Conservation (phyloP, 2,113 vertebrate species). For the Castor canadensis region DNA sequence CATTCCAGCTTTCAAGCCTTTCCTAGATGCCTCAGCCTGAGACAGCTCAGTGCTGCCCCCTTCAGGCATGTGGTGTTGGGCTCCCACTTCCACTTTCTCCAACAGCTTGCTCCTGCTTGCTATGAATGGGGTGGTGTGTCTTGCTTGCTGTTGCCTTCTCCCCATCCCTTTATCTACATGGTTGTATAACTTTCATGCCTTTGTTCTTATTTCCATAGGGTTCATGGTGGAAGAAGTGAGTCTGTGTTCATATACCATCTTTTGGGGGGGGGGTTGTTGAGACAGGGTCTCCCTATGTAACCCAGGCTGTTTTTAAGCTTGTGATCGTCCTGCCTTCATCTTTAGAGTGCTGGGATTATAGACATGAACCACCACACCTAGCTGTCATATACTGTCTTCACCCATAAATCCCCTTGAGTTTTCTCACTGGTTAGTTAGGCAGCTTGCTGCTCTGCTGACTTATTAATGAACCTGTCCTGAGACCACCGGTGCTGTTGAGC, state of each 20-base stretch:
- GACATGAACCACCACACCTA: background rate
- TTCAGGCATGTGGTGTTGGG: fast-evolving
- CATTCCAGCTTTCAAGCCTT: background rate
- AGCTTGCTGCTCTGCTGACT: background rate
- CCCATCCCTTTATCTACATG: background rate
- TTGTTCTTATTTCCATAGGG: background rate
- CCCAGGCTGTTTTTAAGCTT: background rate
- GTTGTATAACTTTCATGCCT: background rate
- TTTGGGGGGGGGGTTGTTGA: background rate
- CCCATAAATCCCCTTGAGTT: fast-evolving
- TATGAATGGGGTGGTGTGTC: background rate
- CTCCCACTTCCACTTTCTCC: background rate
- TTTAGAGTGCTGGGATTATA: background rate
- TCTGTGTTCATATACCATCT: background rate
- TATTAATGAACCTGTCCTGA: background rate
- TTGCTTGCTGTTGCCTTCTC: background rate
- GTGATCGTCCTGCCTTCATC: background rate
- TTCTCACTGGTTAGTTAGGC: background rate
- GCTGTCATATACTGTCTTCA: background rate
- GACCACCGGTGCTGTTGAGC: too few species aligned
- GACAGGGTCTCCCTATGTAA: background rate
- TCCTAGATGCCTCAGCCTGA: background rate
- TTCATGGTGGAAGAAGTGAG: background rate
- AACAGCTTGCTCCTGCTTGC: background rate
- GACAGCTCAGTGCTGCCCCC: background rate